Conservation (phyloP, 2,888 invertebrate genomes). For the Callinectes sapidus region DNA sequence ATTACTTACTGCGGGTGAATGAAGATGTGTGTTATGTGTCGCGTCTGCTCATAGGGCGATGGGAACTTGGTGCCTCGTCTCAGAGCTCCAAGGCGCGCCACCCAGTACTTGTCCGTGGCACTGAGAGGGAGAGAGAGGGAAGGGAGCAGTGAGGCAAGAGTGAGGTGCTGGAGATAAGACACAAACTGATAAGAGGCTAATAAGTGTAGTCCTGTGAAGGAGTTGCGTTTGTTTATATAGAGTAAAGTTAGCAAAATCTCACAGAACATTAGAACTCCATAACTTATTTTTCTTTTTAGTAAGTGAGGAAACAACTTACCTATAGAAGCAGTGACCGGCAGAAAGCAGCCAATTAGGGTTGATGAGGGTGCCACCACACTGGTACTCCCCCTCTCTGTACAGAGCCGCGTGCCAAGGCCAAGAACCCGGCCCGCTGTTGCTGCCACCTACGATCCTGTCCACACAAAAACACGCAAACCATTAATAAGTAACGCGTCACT, state of each 20-base stretch:
- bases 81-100: constrained; percentile 86
- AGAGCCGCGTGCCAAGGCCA: constrained; percentile 93
- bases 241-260: too few species aligned
- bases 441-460: constrained; percentile 87
- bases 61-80: constrained; percentile 84
- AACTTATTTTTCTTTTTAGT: not conserved
- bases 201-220: not conserved
- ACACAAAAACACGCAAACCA: constrained; percentile 15
- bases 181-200: not conserved
- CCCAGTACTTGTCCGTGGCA: constrained; percentile 86
- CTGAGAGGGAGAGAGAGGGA: constrained; percentile 76
- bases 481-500: not conserved
- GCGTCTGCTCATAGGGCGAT: constrained; percentile 85
- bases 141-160: not conserved
- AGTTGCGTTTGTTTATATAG: not conserved
- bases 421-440: constrained; percentile 84
- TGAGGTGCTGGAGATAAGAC: not conserved
- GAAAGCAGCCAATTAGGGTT: constrained; percentile 85
- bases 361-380: constrained; percentile 87
- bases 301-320: constrained; percentile 77
- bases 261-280: too few species aligned
- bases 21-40: constrained; percentile 82
- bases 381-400: constrained; percentile 89
- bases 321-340: constrained; percentile 88
- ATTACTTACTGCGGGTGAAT: constrained; percentile 81